Base-by-base conservation (phyloP, 2,888 invertebrate genomes). In the Tricholauxania praeusta region DNA sequence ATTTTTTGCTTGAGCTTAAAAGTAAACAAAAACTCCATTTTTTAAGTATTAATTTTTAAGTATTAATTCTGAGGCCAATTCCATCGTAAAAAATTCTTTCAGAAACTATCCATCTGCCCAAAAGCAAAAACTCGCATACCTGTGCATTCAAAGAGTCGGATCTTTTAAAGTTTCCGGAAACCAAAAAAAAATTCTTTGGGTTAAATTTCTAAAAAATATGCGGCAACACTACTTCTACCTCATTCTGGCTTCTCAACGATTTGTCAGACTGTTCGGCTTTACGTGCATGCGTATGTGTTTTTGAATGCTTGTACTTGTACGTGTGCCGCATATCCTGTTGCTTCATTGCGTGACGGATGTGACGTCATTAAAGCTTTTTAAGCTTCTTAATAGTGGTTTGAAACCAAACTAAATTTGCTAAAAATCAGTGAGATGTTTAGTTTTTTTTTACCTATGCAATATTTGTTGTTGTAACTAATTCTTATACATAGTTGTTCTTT, bases 271-370 rank as follows among this genome's bases (percentile, higher is more conserved):
- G 17, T 17, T 3, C 48, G 14, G 39, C 19, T 48, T 17, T n/a
- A 17, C 48, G 17, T 63, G 47, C 47, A n/a, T 62, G 47, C 7
- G 17, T 17, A n/a, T 47, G 39, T 62, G n/a, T 62, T n/a, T 48
- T 2, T 39, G 39, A 14, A 8, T 47, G 17, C 48, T 10, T n/a
- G n/a, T 48, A 17, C 4, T 2, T 32, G 39, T n/a, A 32, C 28
- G 15, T 28, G 52, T 66, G n/a, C 19, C 53, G 12, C 39, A n/a
- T 19, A 32, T 66, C 66, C 66, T 66, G 66, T 66, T 66, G 66
- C 66, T 66, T 66, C 53, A 22, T 32, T 17, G 7, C n/a, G 12
- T 17, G 22, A 10, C 53, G 53, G 52, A 66, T 66, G 53, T 49
- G 39, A 66, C 66, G 55, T 66, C 66, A 63, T 19, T 14, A 12